These are phyloP conservation scores for Seladonia tumulorum DNA, from an alignment of 2,888 invertebrate species.

Conservation along the genomic window DNA sequence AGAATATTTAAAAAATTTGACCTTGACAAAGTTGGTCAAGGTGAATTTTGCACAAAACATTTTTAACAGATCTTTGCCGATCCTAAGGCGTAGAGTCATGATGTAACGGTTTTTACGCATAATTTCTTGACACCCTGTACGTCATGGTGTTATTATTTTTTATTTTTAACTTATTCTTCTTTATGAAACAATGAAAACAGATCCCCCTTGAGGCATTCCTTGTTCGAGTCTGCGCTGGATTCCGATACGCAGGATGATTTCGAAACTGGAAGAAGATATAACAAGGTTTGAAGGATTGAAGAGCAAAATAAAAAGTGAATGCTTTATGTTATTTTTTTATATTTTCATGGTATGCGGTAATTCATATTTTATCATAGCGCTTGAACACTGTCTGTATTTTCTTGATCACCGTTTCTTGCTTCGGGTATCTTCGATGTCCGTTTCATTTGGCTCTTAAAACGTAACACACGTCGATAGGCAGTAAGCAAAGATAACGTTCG, in stretches of 20 bases:
- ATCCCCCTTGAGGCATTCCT: not conserved
- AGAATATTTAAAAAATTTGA: no score
- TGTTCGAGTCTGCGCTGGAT: not conserved
- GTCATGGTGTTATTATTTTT: no score
- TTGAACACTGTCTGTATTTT: not conserved
- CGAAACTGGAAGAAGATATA: conserved; percentile 17
- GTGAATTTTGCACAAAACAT: no score
- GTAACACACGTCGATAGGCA: not conserved
- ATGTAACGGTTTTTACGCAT: no score
- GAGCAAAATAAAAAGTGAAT: not conserved
- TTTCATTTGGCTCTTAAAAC: not conserved
- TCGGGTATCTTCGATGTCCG: not conserved
- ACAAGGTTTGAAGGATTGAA: not conserved
- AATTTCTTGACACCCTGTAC: no score
- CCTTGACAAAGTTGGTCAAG: no score
- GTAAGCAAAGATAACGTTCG: conserved; percentile 1
- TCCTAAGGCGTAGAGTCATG: no score
- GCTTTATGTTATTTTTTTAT: not conserved
- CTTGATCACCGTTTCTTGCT: not conserved
- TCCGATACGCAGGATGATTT: conserved; percentile 1
- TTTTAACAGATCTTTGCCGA: no score
- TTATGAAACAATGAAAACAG: not conserved
- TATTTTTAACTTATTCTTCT: not conserved
- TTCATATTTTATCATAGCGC: conserved; percentile 24
- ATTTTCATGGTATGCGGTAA: not conserved